Conservation (phyloP, 1,140 invertebrate species). For the Whitmania pigra region DNA sequence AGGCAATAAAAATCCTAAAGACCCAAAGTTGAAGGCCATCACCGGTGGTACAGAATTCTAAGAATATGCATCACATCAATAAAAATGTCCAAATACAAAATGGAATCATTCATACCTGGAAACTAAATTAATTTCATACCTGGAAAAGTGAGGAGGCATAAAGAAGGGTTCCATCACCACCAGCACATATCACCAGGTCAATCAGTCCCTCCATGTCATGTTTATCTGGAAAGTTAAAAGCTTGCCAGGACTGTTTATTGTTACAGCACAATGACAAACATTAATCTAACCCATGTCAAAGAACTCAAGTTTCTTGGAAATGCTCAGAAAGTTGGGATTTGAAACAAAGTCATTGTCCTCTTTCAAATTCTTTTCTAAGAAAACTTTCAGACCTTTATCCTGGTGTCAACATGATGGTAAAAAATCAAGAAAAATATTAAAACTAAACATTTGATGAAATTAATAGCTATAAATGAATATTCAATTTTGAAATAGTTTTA, state of each 20-base stretch:
- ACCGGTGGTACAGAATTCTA: slow-evolving; percentile 89
- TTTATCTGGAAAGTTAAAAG: slow-evolving; percentile 44
- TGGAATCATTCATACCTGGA: slow-evolving; percentile 48
- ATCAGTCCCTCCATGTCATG: slow-evolving; percentile 69
- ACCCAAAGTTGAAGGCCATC: slow-evolving; percentile 95
- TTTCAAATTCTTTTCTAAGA: slow-evolving; percentile 5
- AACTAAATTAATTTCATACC: slow-evolving; percentile 52
- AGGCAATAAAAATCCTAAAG: slow-evolving; percentile 84
- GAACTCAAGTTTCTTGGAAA: neutral
- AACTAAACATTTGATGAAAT: neutral
- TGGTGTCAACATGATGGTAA: neutral
- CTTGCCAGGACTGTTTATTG: neutral
- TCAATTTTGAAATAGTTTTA: neutral
- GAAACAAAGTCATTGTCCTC: neutral
- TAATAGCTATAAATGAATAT: neutral
- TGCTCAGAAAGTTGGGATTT: neutral
- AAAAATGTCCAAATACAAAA: neutral
- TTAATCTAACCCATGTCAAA: neutral
- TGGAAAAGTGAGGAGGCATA: slow-evolving; percentile 85
- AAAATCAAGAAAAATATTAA: neutral
- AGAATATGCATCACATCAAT: neutral
- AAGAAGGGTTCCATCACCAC: slow-evolving; percentile 86
- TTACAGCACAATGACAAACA: neutral
- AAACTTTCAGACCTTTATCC: neutral
- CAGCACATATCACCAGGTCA: slow-evolving; percentile 88